These are phyloP conservation scores for Carettochelys insculpta DNA, from an alignment of 2,113 vertebrate genomes.

Conservation along the genomic window DNA sequence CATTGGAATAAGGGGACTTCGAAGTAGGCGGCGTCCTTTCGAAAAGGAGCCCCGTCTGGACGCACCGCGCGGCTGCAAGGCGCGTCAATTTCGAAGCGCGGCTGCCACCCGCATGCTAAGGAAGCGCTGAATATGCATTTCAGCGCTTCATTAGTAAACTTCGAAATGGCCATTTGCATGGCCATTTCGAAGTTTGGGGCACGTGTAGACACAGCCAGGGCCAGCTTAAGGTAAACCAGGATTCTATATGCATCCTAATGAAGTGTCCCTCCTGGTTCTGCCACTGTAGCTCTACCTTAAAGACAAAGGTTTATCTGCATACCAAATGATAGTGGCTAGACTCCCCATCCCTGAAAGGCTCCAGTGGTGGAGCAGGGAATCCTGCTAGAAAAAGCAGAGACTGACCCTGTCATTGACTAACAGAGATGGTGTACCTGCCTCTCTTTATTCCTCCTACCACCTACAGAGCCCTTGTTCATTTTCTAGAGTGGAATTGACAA, in stretches of 20 bases:
- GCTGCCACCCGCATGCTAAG: no score
- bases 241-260: background rate
- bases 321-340: background rate
- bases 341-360: background rate
- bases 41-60: no score
- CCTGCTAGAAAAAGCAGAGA: background rate
- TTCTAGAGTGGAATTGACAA: background rate
- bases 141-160: no score
- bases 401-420: background rate
- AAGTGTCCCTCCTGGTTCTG: background rate
- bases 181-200: no score
- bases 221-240: background rate
- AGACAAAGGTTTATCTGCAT: background rate
- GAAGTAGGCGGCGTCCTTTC: no score
- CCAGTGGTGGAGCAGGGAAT: background rate
- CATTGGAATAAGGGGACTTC: no score
- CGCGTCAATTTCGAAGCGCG: no score
- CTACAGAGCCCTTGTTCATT: background rate
- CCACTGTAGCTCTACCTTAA: background rate
- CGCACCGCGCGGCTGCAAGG: no score
- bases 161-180: no score
- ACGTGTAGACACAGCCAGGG: no score
- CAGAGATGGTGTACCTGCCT: background rate
- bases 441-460: background rate
- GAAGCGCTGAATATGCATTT: no score